Evolutionary conservation across 2,113 vertebrate genomes (phyloP).

Genomic region (Furnarius figulus): DNA sequence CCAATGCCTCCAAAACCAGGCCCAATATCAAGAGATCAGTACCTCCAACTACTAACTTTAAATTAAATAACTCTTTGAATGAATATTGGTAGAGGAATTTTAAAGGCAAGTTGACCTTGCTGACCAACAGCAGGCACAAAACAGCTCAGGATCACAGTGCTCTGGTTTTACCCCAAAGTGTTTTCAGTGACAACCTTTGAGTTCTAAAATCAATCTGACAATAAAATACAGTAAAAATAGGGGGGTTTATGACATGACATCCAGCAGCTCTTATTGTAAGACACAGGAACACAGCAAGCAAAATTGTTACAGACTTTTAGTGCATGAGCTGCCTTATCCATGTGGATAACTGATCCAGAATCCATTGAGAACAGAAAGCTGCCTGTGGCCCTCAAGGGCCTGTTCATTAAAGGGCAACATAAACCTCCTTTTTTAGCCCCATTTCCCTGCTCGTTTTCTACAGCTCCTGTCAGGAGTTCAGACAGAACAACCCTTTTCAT

Average conservation of each 20-base stretch:
- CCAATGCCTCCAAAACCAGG: background rate
- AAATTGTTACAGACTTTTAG: background rate
- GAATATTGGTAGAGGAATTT: background rate
- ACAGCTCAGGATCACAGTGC: background rate
- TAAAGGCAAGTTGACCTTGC: background rate
- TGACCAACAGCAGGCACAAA: background rate
- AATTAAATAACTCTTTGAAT: background rate
- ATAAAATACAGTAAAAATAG: background rate
- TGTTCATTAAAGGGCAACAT: background rate
- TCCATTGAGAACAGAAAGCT: background rate
- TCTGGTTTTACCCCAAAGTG: background rate
- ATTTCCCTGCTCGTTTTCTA: rapidly evolving
- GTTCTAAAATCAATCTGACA: background rate
- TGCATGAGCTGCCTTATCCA: background rate
- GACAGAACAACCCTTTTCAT: background rate
- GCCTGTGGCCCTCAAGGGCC: background rate
- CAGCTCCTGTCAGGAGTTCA: rapidly evolving
- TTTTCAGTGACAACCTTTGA: rapidly evolving
- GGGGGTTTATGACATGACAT: background rate
- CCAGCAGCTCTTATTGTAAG: background rate
- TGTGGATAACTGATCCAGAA: background rate
- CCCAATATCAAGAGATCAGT: background rate
- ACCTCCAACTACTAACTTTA: background rate
- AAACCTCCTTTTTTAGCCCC: background rate
- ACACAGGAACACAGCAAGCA: background rate